phyloP scores from a whole-genome alignment of 1,140 invertebrate species.

The Drosophila sucinea region DNA sequence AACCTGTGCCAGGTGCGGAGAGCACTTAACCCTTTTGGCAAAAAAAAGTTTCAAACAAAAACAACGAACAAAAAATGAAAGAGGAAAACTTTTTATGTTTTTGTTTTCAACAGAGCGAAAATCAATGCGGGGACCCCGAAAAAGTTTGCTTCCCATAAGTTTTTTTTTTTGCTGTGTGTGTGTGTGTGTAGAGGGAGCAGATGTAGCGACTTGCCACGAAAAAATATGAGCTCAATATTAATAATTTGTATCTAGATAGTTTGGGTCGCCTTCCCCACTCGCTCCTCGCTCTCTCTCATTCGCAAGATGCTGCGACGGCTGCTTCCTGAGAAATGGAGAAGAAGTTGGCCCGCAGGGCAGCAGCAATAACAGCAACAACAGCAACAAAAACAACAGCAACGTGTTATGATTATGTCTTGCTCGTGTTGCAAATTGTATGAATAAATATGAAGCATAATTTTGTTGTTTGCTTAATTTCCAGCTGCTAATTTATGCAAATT shows the following conservation, averaged over 20 bases:
- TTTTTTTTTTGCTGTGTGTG: slow-evolving; percentile 15
- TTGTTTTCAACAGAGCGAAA: slow-evolving; percentile 53
- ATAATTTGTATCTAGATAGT: slow-evolving; percentile 82
- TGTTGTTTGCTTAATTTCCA: slow-evolving; percentile 73
- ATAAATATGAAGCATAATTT: slow-evolving; percentile 53
- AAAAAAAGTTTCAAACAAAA: slow-evolving; percentile 51
- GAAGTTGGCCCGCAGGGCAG: slow-evolving; percentile 3
- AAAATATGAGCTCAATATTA: slow-evolving; percentile 83
- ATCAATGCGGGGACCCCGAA: slow-evolving; percentile 60
- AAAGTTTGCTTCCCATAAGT: slow-evolving; percentile 19
- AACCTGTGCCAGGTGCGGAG: slow-evolving; percentile 70
- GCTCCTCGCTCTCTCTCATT: no score
- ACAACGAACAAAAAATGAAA: neutral
- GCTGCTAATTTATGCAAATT: slow-evolving; percentile 80
- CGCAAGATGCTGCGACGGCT: slow-evolving; percentile 59
- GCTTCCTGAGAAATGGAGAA: slow-evolving; percentile 44
- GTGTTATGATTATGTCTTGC: slow-evolving; percentile 32
- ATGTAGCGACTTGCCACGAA: slow-evolving; percentile 76
- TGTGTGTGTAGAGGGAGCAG: slow-evolving; percentile 70
- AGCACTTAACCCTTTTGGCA: slow-evolving; percentile 66
- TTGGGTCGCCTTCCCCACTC: slow-evolving; percentile 19
- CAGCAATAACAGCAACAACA: neutral
- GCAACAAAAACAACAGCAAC: slow-evolving; percentile 14
- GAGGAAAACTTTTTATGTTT: slow-evolving; percentile 8
- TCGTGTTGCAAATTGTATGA: slow-evolving; percentile 18